Evolutionary conservation across 2,797 vertebrate genomes (phyloP), one percentile per base, ranked within the genome.

Genomic region (Pantherophis vulpinus): DNA sequence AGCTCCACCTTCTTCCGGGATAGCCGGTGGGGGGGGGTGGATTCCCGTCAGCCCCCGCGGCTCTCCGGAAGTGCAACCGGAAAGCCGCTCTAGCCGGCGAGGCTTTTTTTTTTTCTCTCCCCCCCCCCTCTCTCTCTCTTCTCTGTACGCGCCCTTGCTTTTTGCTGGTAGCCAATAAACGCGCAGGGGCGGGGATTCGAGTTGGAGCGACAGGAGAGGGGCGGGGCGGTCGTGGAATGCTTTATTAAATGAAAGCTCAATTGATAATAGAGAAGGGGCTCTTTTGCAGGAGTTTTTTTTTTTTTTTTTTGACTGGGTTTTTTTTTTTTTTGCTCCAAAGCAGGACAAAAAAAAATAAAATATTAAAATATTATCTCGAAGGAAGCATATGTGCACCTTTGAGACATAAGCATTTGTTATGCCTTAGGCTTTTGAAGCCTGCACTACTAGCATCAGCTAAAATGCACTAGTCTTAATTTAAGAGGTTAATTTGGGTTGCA

Each of bases 181-280:
- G 5, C 3, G 56, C 66, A 0, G 29, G 12, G n/a, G 60, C 51
- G 0, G 0, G 4, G 32, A 2, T 12, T 47, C 0, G 29, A 16
- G 0, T 29, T 16, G 27, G 79, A 29, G 37, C 13, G 7, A 13
- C 4, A 14, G 87, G 70, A 2, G 2, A 37, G 0, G 42, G 94
- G 93, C 86, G 70, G 89, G 59, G 91, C n/a, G n/a, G 54, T 6
- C 56, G 70, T n/a, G 47, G 54, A 20, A 1, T 1, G 86, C 60
- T 79, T 86, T 60, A 3, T 37, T 66, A 20, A 70, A 70, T 20
- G 47, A 66, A 23, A 47, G 23, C 11, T 12, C 0, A 29, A 54
- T 54, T 86, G 25, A 29, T 29, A 23, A 55, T 18, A 59, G 5
- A 59, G 13, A 74, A 13, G 8, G 20, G 10, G 37, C 37, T 83